These are phyloP conservation scores for Brachyalestes nurse DNA, from an alignment of 2,797 vertebrate species.

Conservation along the genomic window DNA sequence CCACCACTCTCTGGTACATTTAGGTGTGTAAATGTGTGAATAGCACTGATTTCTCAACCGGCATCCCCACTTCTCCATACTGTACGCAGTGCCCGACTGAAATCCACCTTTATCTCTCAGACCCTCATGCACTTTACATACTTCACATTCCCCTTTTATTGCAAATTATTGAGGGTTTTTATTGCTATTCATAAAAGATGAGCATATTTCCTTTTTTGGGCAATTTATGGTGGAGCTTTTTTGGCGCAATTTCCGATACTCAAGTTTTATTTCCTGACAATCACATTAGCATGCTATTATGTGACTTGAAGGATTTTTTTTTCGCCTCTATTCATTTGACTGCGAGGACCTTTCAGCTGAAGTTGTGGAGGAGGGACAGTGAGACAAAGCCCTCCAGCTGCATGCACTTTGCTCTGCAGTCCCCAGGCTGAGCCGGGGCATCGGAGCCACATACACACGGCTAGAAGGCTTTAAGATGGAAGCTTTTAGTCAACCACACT, in stretches of 20 bases:
- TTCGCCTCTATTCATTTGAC: conserved; percentile 57
- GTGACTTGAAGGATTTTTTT: conserved; percentile 63
- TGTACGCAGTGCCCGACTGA: conserved; percentile 51
- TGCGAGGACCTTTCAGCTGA: conserved; percentile 73
- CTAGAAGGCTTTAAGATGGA: conserved; percentile 27
- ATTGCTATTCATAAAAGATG: conserved; percentile 77
- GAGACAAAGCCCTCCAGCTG: conserved; percentile 82
- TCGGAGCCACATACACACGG: conserved; percentile 37
- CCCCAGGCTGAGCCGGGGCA: conserved; percentile 54
- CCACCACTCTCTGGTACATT: background rate
- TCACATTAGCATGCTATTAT: conserved; percentile 83
- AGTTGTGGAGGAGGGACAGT: conserved; percentile 60
- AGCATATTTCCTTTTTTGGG: conserved; percentile 65
- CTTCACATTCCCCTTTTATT: conserved; percentile 78
- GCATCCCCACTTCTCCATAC: conserved; percentile 28
- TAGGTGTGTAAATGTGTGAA: conserved; percentile 37
- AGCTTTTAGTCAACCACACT: conserved; percentile 43
- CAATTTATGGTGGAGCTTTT: conserved; percentile 77
- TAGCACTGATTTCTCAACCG: conserved; percentile 53
- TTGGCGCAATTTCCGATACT: conserved; percentile 80
- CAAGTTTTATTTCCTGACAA: conserved; percentile 80
- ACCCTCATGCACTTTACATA: conserved; percentile 64
- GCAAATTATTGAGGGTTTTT: conserved; percentile 77
- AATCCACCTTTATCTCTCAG: conserved; percentile 68
- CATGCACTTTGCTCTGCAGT: conserved; percentile 75